Percentiles rank a stretch among this genome's conserved stretches.
phyloP scores from a whole-genome alignment of 2,888 invertebrate species.

The Lathronympha strigana region DNA sequence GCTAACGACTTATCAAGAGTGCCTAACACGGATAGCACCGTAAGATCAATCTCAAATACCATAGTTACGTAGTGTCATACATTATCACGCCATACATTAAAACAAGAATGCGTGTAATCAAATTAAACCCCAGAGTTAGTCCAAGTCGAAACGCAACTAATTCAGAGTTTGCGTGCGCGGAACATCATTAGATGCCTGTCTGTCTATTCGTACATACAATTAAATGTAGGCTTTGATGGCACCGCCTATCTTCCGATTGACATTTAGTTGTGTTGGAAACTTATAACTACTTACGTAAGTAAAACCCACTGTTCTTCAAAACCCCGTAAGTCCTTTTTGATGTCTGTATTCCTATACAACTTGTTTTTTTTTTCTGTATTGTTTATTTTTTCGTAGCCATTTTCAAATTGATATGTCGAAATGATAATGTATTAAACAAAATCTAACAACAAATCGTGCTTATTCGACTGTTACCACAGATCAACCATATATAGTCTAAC shows the following conservation, averaged over 20 bases:
- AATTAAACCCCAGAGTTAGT: conserved; percentile 43
- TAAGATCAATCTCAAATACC: neutral
- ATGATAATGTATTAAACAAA: no score
- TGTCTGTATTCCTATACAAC: no score
- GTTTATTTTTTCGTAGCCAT: no score
- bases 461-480: no score
- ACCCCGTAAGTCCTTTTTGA: no score
- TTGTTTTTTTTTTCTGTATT: no score
- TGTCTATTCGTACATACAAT: conserved; percentile 30
- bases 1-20: neutral
- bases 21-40: neutral
- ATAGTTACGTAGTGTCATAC: neutral
- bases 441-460: no score
- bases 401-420: no score
- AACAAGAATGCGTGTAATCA: conserved; percentile 2
- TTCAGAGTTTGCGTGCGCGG: conserved; percentile 57
- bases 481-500: no score
- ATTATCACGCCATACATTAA: neutral
- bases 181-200: conserved; percentile 43
- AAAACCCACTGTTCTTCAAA: no score
- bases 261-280: neutral
- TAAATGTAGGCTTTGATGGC: conserved; percentile 18
- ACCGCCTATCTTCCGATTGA: conserved; percentile 11
- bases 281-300: no score
- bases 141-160: no score